Conservation (phyloP, 1,140 invertebrate genomes). For the Drosophila leontia region DNA sequence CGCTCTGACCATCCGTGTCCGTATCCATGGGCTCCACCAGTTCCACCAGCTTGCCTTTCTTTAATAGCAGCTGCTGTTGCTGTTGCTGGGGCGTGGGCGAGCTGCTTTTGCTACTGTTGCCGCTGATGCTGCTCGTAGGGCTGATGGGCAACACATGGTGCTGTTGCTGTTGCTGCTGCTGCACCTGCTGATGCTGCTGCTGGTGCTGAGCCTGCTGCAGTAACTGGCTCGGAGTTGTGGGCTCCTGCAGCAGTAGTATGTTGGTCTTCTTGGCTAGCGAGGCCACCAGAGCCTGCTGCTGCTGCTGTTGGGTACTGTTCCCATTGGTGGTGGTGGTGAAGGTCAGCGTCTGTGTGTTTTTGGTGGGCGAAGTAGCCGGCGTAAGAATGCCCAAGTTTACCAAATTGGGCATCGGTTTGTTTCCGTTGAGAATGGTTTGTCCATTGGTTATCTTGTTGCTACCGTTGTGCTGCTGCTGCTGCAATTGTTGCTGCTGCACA, state of each 20-base stretch:
- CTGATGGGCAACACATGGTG: slow-evolving; percentile 78
- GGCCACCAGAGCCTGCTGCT: slow-evolving; percentile 66
- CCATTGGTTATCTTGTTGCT: slow-evolving; percentile 50
- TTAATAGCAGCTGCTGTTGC: slow-evolving; percentile 24
- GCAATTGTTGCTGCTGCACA: slow-evolving; percentile 58
- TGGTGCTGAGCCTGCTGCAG: slow-evolving; percentile 44
- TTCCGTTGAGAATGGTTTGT: slow-evolving; percentile 49
- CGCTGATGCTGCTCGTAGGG: slow-evolving; percentile 74
- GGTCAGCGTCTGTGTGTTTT: slow-evolving; percentile 78
- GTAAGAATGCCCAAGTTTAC: slow-evolving; percentile 86
- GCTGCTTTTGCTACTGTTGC: slow-evolving; percentile 73
- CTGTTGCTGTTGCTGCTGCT: slow-evolving; percentile 48
- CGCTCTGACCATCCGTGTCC: slow-evolving; percentile 50
- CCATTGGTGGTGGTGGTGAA: slow-evolving; percentile 69
- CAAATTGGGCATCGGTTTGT: slow-evolving; percentile 76
- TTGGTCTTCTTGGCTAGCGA: slow-evolving; percentile 63
- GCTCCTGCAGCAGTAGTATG: slow-evolving; percentile 67
- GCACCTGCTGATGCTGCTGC: slow-evolving; percentile 40
- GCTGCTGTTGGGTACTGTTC: slow-evolving; percentile 26
- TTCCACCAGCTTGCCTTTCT: slow-evolving; percentile 56
- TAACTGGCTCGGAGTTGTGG: slow-evolving; percentile 34
- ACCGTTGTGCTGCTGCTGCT: slow-evolving; percentile 46
- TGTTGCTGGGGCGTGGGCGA: slow-evolving; percentile 65
- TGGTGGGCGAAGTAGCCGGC: slow-evolving; percentile 86
- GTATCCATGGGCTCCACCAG: slow-evolving; percentile 70